Evolutionary conservation across 2,113 vertebrate genomes (phyloP), one percentile per base, ranked within the genome.

Genomic region (Polypterus bichir): DNA sequence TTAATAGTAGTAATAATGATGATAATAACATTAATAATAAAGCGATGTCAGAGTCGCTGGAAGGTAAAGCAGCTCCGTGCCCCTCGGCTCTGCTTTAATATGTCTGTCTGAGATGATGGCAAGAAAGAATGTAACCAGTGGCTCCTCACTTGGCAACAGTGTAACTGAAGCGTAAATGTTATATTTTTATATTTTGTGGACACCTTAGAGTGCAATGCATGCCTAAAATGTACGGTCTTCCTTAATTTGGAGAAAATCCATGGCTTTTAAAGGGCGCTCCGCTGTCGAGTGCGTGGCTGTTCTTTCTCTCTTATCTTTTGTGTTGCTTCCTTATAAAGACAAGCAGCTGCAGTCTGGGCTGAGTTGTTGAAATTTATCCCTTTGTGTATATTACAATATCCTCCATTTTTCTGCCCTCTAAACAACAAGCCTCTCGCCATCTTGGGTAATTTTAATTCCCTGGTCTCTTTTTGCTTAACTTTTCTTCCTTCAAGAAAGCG

Each of bases 371-470:
- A 91, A 91, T 92, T 82, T 89, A 87, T 93, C 90, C 91, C 93
- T 97, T 97, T 97, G 94, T 97, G 92, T 96, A 91, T 93, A 94
- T 94, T 92, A 93, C 91, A 93, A 94, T 97, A 93, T 95, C 93
- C 93, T 97, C 95, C 95, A 97, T 97, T 92, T 95, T 89, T 85
- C 81, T 89, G 89, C 86, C 90, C 90, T 93, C 91, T 88, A 92
- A 97, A 97, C 95, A 95, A 97, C 94, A 91, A 96, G 91, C 84
- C 89, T 87, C 86, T 95, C 94, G 94, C 95, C 95, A 97, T 98
- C 92, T 98, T 97, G 94, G 89, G 89, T 90, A 81, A 84, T 90
- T 88, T 88, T 82, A 89, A 82, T 87, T 81, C 79, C 78, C 77
- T 77, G 72, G 77, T 71, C 70, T 62, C 69, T 62, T 63, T 72